Conservation (phyloP, 2,888 invertebrate genomes). For the Aporophyla nigra region DNA sequence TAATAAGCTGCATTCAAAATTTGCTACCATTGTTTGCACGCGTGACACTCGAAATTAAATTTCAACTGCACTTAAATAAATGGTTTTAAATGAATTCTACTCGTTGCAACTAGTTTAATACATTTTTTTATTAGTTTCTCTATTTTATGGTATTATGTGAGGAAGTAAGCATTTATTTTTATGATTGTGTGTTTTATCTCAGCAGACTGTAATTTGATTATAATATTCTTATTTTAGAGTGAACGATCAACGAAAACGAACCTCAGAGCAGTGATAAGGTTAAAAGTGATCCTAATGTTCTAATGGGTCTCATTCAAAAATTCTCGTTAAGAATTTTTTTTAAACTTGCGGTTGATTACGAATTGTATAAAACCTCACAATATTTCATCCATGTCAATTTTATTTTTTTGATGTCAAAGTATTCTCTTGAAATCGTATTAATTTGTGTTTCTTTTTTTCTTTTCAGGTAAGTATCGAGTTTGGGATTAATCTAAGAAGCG, state of each 20-base stretch:
- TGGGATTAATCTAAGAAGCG: slow-evolving; percentile 31
- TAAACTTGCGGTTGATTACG: not conserved
- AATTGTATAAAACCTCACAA: slow-evolving; percentile 6
- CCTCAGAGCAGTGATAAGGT: not conserved
- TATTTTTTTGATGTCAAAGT: too few relatives aligned
- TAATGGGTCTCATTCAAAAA: not conserved
- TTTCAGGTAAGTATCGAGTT: slow-evolving; percentile 79
- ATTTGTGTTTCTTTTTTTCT: slow-evolving; percentile 53
- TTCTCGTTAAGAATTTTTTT: not conserved
- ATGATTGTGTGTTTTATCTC: not conserved
- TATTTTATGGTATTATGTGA: not conserved
- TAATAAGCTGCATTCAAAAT: slow-evolving; percentile 42
- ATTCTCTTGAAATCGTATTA: slow-evolving; percentile 25
- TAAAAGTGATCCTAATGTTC: too few relatives aligned
- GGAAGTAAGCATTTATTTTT: not conserved
- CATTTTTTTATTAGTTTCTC: slow-evolving; percentile 19
- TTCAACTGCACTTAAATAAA: slow-evolving; percentile 48
- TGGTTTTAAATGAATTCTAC: slow-evolving; percentile 44
- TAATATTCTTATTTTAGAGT: not conserved
- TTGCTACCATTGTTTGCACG: slow-evolving; percentile 50
- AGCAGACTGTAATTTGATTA: not conserved
- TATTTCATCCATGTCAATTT: slow-evolving; percentile 16
- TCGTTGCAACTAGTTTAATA: slow-evolving; percentile 15
- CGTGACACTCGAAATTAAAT: slow-evolving; percentile 50
- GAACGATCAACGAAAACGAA: not conserved